Conservation (phyloP, 2,797 vertebrate species). For the Enteromius thamalakanensis region DNA sequence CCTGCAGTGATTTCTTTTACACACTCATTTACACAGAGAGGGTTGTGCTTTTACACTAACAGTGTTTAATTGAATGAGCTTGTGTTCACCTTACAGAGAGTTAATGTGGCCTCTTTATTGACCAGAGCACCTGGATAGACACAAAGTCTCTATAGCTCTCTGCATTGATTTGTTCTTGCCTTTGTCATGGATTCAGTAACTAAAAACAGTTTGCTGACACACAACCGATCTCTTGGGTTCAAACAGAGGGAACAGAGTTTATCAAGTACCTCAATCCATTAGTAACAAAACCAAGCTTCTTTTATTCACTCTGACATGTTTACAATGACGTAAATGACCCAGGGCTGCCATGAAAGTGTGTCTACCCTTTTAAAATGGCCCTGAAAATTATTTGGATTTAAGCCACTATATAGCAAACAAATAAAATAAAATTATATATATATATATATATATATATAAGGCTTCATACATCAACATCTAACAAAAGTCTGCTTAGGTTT, state of each 20-base stretch:
- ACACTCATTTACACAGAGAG: background rate
- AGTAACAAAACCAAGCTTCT: slow-evolving; percentile 5
- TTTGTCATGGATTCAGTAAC: slow-evolving; percentile 35
- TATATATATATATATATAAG: too few species aligned
- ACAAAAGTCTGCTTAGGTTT: background rate
- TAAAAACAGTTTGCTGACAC: slow-evolving; percentile 40
- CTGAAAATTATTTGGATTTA: background rate
- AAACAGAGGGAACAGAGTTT: background rate
- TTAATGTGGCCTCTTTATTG: slow-evolving; percentile 40
- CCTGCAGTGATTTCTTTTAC: background rate
- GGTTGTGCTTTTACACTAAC: slow-evolving; percentile 61
- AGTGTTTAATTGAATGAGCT: slow-evolving; percentile 67
- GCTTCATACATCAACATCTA: background rate
- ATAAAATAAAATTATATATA: too few species aligned
- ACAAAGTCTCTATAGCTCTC: slow-evolving; percentile 21
- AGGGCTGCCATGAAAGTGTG: background rate
- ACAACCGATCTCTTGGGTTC: slow-evolving; percentile 20
- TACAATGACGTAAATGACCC: background rate
- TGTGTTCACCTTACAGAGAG: slow-evolving; percentile 55
- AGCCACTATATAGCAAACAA: too few species aligned
- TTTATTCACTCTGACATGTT: background rate
- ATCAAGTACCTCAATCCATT: background rate
- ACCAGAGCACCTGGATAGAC: slow-evolving; percentile 37
- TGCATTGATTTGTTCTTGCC: slow-evolving; percentile 12
- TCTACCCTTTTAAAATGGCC: background rate